A percentile compares a stretch with the other conserved stretches of the same genome.
Conservation (phyloP, 2,113 vertebrate species). For the Coptodon bakossiorum region DNA sequence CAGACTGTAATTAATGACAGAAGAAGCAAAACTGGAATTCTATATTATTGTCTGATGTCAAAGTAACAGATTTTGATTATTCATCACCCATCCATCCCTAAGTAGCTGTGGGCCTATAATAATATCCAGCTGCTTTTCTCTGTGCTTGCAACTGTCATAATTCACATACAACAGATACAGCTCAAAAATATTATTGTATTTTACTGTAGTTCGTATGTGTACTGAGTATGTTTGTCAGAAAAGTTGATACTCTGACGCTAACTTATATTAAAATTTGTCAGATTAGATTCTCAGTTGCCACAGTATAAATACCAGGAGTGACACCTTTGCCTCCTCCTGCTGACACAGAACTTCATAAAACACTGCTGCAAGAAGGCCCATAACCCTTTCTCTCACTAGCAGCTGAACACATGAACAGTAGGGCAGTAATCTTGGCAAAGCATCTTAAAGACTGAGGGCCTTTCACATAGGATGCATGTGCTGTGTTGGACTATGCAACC, state of each 20-base stretch:
- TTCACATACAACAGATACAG: background rate
- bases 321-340: background rate
- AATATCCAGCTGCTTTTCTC: background rate
- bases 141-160: background rate
- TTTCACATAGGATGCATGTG: background rate
- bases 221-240: background rate
- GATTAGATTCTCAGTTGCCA: background rate
- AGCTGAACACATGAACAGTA: background rate
- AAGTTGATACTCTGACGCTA: rapidly evolving
- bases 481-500: background rate
- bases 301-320: background rate
- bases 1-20: background rate
- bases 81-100: background rate
- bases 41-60: background rate
- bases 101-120: background rate
- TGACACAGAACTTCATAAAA: background rate
- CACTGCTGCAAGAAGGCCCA: rapidly evolving
- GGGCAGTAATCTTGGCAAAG: background rate
- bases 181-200: background rate
- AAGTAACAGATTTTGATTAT: background rate
- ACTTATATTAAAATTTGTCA: background rate
- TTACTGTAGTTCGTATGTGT: background rate
- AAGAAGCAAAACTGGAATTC: background rate
- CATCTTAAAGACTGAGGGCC: background rate
- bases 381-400: rapidly evolving